These are phyloP conservation scores for Rhipidura dahli DNA, from an alignment of 2,113 vertebrate species.

Conservation along the genomic window DNA sequence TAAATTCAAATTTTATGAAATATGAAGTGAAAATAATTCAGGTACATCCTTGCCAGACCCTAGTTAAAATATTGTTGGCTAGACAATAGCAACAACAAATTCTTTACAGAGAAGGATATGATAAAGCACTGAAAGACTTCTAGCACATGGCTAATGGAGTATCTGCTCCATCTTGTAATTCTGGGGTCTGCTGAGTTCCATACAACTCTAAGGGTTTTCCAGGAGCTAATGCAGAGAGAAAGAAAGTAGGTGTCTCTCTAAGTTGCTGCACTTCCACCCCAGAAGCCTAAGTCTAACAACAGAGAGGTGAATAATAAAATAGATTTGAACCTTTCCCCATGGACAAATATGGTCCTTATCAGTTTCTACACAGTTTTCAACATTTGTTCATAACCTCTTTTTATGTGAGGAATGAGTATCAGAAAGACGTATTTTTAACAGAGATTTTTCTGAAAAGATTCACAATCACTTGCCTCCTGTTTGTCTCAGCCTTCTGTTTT, in stretches of 20 bases:
- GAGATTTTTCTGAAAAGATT: neutral
- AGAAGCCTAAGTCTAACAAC: neutral
- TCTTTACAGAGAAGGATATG: neutral
- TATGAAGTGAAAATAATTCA: neutral
- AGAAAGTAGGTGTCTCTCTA: neutral
- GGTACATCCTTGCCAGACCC: neutral
- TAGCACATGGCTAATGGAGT: neutral
- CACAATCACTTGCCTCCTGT: neutral
- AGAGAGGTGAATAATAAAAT: neutral
- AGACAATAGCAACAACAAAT: neutral
- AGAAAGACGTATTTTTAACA: neutral
- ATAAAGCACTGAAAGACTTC: neutral
- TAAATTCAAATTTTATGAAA: neutral
- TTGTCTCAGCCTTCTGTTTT: neutral
- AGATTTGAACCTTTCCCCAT: neutral
- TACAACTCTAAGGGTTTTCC: neutral
- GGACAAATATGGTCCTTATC: neutral
- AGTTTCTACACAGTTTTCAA: neutral
- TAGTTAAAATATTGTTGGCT: neutral
- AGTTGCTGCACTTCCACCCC: neutral
- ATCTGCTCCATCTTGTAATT: neutral
- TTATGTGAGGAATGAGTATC: neutral
- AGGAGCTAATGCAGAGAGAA: neutral
- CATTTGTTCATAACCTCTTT: neutral
- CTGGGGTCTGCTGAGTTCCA: neutral